Conservation (phyloP, 92 coral and sea anemone species). For the Epizoanthus stellaris region DNA sequence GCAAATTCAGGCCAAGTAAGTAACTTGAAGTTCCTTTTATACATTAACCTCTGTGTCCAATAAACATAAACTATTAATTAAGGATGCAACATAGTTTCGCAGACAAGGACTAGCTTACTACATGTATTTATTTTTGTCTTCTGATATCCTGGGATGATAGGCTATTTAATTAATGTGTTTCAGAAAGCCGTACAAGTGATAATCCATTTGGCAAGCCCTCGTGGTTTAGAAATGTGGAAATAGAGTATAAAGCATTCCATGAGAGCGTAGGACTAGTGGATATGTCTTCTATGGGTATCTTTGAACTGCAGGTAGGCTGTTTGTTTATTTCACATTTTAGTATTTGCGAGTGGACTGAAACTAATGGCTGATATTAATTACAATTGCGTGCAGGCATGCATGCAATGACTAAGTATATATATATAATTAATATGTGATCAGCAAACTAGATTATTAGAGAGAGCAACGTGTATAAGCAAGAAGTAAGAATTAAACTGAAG, state of each 20-base stretch:
- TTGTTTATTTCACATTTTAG: too few relatives aligned
- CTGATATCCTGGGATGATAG: too few relatives aligned
- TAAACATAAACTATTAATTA: neutral
- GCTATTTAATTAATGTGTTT: neutral
- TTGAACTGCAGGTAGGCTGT: slow-evolving; percentile 80
- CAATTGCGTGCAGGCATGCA: too few relatives aligned
- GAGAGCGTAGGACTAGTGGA: slow-evolving; percentile 85
- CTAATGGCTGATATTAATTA: too few relatives aligned
- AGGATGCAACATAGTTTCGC: neutral
- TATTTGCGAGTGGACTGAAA: too few relatives aligned
- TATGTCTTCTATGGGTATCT: slow-evolving; percentile 83
- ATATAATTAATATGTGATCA: too few relatives aligned
- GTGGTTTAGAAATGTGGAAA: slow-evolving; percentile 74
- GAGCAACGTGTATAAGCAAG: too few relatives aligned
- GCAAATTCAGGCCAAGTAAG: slow-evolving; percentile 57
- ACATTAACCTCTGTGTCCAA: neutral
- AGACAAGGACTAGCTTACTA: neutral
- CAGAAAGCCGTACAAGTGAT: slow-evolving; percentile 57
- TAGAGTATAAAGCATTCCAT: slow-evolving; percentile 83
- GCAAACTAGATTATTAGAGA: too few relatives aligned
- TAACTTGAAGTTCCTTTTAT: neutral
- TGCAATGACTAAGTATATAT: too few relatives aligned
- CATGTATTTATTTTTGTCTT: neutral
- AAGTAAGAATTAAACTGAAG: too few relatives aligned
- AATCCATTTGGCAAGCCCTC: slow-evolving; percentile 84